Conservation (phyloP, 2,888 invertebrate genomes). For the Tenthredo notha region DNA sequence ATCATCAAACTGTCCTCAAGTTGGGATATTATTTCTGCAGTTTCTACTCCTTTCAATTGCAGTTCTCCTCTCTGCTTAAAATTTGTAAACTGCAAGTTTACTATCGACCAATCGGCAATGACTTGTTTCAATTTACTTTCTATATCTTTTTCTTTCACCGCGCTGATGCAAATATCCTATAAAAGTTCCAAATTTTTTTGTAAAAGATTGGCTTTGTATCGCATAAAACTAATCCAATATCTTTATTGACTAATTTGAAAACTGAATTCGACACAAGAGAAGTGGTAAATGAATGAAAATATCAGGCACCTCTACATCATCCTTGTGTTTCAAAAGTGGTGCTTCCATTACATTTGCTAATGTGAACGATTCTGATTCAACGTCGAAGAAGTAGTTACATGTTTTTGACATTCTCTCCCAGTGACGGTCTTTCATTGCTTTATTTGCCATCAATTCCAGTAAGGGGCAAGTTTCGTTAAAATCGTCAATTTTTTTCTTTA, state of each 20-base stretch:
- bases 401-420: constrained; percentile 84
- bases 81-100: constrained; percentile 85
- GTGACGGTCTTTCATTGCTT: constrained; percentile 90
- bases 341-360: constrained; percentile 92
- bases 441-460: constrained; percentile 92
- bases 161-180: constrained; percentile 93
- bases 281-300: not conserved
- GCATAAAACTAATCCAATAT: not conserved
- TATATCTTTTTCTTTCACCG: constrained; percentile 94
- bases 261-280: constrained; percentile 4
- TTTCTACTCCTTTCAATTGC: constrained; percentile 87
- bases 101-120: constrained; percentile 88
- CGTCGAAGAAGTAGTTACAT: constrained; percentile 86
- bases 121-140: constrained; percentile 93
- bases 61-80: constrained; percentile 93
- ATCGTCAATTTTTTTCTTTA: constrained; percentile 94
- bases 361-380: constrained; percentile 89
- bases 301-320: constrained; percentile 89
- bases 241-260: not conserved
- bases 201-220: not conserved
- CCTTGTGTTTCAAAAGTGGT: constrained; percentile 89
- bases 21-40: constrained; percentile 87
- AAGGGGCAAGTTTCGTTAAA: constrained; percentile 94
- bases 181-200: constrained; percentile 55
- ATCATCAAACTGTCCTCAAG: constrained; percentile 94